Conservation (phyloP, 30 jellyfish, hydroid and myxozoan genomes). For the Hydractinia symbiolongicarpus region DNA sequence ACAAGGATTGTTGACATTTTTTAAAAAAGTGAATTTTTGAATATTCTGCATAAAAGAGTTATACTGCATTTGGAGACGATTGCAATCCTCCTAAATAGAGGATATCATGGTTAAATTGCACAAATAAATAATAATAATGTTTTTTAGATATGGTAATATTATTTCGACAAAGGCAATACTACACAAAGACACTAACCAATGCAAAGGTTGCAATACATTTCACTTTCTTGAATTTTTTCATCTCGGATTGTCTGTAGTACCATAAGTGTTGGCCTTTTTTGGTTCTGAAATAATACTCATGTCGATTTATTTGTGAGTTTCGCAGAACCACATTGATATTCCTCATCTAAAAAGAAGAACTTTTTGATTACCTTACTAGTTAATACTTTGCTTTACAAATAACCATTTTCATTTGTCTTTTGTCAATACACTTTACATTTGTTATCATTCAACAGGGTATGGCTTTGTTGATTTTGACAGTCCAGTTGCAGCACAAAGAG, state of each 20-base stretch:
- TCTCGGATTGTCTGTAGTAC: no score
- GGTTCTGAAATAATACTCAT: no score
- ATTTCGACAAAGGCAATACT: conserved; percentile 96
- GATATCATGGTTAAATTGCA: not conserved
- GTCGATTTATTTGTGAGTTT: no score
- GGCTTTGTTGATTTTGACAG: conserved; percentile 97
- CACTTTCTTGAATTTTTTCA: no score
- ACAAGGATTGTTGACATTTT: no score
- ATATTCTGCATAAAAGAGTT: not conserved
- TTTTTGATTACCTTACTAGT: no score
- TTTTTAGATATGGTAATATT: conserved; percentile 75
- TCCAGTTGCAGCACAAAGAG: conserved; percentile 96
- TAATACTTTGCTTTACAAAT: no score
- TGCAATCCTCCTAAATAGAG: not conserved
- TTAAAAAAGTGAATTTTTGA: not conserved
- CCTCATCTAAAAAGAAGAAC: no score
- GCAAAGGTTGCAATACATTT: conserved; percentile 60
- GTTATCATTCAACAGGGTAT: conserved; percentile 57
- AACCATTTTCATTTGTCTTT: no score
- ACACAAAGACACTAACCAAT: conserved; percentile 93
- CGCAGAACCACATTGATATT: no score
- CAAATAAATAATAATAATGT: not conserved
- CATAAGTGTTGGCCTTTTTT: no score
- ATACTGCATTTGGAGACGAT: not conserved
- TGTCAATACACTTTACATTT: not conserved